Conservation (phyloP, 2,888 invertebrate species). For the Crossocerus cetratus region DNA sequence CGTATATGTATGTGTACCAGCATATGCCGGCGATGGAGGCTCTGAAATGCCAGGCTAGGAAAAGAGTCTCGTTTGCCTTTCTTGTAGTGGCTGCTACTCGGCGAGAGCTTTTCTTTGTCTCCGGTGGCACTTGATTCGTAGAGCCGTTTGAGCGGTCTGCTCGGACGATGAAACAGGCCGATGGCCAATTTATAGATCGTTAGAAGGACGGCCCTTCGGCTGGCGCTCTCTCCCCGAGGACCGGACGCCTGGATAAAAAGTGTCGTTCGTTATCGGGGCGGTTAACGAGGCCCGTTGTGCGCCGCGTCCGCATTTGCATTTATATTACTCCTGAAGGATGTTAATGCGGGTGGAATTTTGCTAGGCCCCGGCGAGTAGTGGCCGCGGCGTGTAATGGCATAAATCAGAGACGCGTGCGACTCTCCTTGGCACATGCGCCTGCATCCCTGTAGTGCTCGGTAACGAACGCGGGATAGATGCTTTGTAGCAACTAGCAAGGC, state of each 20-base stretch:
- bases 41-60: background rate
- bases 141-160: background rate
- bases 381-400: background rate
- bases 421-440: background rate
- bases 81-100: background rate
- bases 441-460: background rate
- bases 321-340: constrained; percentile 5
- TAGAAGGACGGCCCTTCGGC: no score
- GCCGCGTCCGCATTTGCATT: background rate
- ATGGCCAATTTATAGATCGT: background rate
- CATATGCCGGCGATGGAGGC: background rate
- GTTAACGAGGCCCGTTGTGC: no score
- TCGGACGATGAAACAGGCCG: constrained; percentile 15
- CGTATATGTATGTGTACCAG: constrained; percentile 12
- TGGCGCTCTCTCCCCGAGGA: no score
- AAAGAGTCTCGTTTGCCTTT: background rate
- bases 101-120: no score
- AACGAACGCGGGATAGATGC: background rate
- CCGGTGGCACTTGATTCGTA: no score
- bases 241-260: no score
- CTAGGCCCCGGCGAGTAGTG: background rate
- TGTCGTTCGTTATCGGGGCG: no score
- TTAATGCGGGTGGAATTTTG: constrained; percentile 1
- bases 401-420: background rate
- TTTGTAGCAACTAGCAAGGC: no score